Evolutionary conservation across 1,140 invertebrate genomes (phyloP).

Genomic region (Heliconius hermathena): DNA sequence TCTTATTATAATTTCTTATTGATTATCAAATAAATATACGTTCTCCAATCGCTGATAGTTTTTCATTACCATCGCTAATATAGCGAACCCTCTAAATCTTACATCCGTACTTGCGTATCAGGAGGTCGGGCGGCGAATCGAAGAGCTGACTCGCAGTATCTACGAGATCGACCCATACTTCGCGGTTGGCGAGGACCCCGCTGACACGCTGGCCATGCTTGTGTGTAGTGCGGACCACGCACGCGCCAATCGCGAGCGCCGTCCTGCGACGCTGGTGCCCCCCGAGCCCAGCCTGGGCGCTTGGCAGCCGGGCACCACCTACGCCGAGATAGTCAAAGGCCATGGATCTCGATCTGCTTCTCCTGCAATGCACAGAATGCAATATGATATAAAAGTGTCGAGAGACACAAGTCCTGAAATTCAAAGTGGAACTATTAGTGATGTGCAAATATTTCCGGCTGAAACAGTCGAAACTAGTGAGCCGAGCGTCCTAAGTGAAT

Average conservation of each 20-base stretch:
- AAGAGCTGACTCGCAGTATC: slow-evolving; percentile 86
- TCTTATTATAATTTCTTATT: slow-evolving; percentile 69
- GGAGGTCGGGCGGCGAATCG: slow-evolving; percentile 86
- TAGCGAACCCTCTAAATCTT: slow-evolving; percentile 71
- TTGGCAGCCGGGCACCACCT: slow-evolving; percentile 87
- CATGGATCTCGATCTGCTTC: slow-evolving; percentile 71
- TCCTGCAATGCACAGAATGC: slow-evolving; percentile 49
- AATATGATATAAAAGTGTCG: slow-evolving; percentile 21
- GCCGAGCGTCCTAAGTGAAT: slow-evolving; percentile 49
- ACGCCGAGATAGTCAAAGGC: slow-evolving; percentile 89
- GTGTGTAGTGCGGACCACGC: slow-evolving; percentile 66
- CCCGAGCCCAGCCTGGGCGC: slow-evolving; percentile 82
- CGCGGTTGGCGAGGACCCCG: slow-evolving; percentile 69
- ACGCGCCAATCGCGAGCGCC: slow-evolving; percentile 60
- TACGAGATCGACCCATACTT: slow-evolving; percentile 88
- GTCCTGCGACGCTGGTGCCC: slow-evolving; percentile 57
- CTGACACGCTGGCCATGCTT: slow-evolving; percentile 67
- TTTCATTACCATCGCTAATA: slow-evolving; percentile 59
- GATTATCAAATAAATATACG: slow-evolving; percentile 71
- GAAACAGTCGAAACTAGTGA: slow-evolving; percentile 43
- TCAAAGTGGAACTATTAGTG: slow-evolving; percentile 43
- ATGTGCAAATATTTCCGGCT: slow-evolving; percentile 35
- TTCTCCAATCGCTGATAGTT: slow-evolving; percentile 71
- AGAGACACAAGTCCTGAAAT: slow-evolving; percentile 32
- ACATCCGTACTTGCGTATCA: slow-evolving; percentile 85